Percentiles rank a stretch among this genome's conserved stretches.
These are phyloP conservation scores for Drosophila mulleri DNA, from an alignment of 2,888 invertebrate genomes.

Conservation along the genomic window DNA sequence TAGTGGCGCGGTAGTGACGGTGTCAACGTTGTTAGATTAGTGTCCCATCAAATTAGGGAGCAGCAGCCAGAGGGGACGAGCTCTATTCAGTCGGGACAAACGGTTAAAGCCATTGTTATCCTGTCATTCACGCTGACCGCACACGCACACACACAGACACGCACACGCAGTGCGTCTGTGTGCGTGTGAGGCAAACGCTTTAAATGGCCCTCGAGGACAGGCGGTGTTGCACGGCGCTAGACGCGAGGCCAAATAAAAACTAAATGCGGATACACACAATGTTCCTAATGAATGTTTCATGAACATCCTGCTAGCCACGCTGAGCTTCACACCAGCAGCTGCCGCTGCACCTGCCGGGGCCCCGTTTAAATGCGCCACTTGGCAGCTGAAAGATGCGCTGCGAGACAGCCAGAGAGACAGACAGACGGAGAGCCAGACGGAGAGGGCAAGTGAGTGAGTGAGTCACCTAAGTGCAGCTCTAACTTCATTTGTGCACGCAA, in stretches of 20 bases:
- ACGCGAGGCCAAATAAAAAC: constrained; percentile 52
- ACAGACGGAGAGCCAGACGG: neutral
- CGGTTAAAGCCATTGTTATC: constrained; percentile 28
- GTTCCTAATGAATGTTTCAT: constrained; percentile 84
- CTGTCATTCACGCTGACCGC: constrained; percentile 30
- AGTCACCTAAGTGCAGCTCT: constrained; percentile 66
- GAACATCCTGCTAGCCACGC: constrained; percentile 66
- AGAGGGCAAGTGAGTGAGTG: constrained; percentile 10
- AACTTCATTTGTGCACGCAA: constrained; percentile 73
- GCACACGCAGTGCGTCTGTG: neutral
- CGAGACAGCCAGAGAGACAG: neutral
- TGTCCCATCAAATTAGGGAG: neutral
- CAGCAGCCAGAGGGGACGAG: neutral
- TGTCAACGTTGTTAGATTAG: constrained; percentile 22
- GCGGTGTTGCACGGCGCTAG: constrained; percentile 23
- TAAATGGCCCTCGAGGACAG: constrained; percentile 36
- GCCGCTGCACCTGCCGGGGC: neutral
- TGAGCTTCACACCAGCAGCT: constrained; percentile 5
- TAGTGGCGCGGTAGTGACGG: constrained; percentile 1
- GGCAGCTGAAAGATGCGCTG: neutral
- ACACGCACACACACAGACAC: constrained; percentile 12
- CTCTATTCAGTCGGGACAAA: constrained; percentile 11
- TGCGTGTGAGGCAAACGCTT: constrained; percentile 11
- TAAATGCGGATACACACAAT: constrained; percentile 76
- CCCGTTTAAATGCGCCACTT: constrained; percentile 52